Percentiles rank a stretch among this genome's conserved stretches.
phyloP scores from a whole-genome alignment of 2,797 vertebrate genomes.

The Manis pentadactyla region DNA sequence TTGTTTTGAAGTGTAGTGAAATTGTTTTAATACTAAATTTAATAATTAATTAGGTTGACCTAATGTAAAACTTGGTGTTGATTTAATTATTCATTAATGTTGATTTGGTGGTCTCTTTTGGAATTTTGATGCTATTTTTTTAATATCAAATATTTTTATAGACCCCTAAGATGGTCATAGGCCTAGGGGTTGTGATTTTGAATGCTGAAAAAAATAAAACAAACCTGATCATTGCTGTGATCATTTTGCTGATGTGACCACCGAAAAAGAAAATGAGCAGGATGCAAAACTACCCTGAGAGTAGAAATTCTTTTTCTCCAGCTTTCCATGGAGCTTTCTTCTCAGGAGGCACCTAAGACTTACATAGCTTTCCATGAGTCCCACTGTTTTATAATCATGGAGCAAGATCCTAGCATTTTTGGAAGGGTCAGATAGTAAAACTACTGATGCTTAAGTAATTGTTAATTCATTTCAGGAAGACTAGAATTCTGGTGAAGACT shows the following conservation, averaged over 20 bases:
- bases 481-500: neutral
- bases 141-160: neutral
- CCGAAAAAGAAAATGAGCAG: neutral
- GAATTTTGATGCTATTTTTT: neutral
- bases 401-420: neutral
- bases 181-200: neutral
- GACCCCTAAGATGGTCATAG: neutral
- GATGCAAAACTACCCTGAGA: neutral
- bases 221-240: neutral
- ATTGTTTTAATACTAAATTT: neutral
- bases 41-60: neutral
- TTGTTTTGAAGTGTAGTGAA: neutral
- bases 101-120: neutral
- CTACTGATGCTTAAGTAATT: neutral
- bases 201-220: neutral
- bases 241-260: neutral
- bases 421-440: neutral
- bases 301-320: no score
- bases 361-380: neutral
- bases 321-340: neutral
- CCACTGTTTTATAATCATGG: neutral
- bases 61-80: neutral
- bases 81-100: neutral
- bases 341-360: neutral
- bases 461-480: neutral